phyloP scores from a whole-genome alignment of 2,888 invertebrate species.

The Gymnocheta viridis region DNA sequence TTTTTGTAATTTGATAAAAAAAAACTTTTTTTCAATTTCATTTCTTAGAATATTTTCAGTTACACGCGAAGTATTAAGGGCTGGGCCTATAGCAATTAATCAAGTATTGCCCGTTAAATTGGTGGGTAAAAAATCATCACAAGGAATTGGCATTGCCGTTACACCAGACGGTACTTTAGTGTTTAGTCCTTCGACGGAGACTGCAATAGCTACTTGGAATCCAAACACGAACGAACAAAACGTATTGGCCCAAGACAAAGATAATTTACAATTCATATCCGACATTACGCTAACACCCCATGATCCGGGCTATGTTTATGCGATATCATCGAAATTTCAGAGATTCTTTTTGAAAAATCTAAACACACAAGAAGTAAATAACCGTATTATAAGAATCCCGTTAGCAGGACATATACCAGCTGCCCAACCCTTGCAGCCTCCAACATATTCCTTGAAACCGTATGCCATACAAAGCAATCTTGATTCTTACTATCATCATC shows the following conservation, averaged over 20 bases:
- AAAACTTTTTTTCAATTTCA: neutral
- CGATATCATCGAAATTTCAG: constrained; percentile 89
- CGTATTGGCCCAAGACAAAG: constrained; percentile 87
- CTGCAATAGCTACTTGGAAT: constrained; percentile 91
- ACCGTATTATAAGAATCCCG: constrained; percentile 87
- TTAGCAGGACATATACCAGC: constrained; percentile 67
- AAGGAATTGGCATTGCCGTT: constrained; percentile 89
- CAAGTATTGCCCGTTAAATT: constrained; percentile 88
- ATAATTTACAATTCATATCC: constrained; percentile 89
- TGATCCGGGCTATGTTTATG: constrained; percentile 89
- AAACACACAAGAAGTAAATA: constrained; percentile 87
- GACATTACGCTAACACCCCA: constrained; percentile 87
- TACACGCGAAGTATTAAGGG: constrained; percentile 87
- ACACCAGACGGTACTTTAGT: constrained; percentile 89
- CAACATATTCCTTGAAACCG: constrained; percentile 45
- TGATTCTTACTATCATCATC: constrained; percentile 47
- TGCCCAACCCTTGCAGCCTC: neutral
- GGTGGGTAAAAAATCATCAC: constrained; percentile 92
- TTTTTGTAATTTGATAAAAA: neutral
- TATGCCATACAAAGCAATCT: constrained; percentile 37
- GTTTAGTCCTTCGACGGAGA: constrained; percentile 91
- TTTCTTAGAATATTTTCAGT: constrained; percentile 87
- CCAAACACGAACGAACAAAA: constrained; percentile 88
- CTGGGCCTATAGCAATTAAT: constrained; percentile 88
- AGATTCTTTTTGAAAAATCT: constrained; percentile 89